Percentiles rank a stretch among this genome's conserved stretches.
phyloP scores from a whole-genome alignment of 2,797 vertebrate species.

The Anabacerthia variegaticeps region DNA sequence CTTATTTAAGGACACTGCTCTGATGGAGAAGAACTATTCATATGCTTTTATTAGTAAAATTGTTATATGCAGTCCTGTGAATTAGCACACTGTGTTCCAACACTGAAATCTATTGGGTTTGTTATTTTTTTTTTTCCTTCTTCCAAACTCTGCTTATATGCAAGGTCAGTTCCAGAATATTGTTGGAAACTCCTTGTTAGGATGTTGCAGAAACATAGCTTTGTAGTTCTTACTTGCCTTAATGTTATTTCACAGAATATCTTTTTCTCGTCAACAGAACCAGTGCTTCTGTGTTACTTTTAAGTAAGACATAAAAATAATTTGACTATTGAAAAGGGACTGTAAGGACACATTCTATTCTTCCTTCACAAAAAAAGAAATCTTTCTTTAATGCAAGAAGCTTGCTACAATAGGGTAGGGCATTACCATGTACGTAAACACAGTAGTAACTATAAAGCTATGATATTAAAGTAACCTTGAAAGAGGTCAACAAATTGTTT shows the following conservation, averaged over 20 bases:
- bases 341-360: not conserved
- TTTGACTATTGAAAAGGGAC: not conserved
- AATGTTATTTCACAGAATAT: not conserved
- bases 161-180: not conserved
- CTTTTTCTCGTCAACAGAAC: not conserved
- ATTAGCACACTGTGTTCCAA: not conserved
- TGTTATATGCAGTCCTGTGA: not conserved
- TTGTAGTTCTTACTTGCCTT: not conserved
- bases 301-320: not conserved
- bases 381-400: not conserved
- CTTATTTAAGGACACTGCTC: not conserved
- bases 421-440: not conserved
- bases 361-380: not conserved
- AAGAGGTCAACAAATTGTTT: not conserved
- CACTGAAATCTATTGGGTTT: not conserved
- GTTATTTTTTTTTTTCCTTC: accelerated
- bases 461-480: not conserved
- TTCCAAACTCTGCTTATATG: not conserved
- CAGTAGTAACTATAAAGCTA: not conserved
- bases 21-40: not conserved
- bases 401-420: not conserved
- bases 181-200: not conserved
- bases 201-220: not conserved
- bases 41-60: not conserved
- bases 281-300: not conserved